Percentiles rank a stretch among this genome's conserved stretches.
These are phyloP conservation scores for Chinchilla lanigera DNA, from an alignment of 2,113 vertebrate species.

Conservation along the genomic window DNA sequence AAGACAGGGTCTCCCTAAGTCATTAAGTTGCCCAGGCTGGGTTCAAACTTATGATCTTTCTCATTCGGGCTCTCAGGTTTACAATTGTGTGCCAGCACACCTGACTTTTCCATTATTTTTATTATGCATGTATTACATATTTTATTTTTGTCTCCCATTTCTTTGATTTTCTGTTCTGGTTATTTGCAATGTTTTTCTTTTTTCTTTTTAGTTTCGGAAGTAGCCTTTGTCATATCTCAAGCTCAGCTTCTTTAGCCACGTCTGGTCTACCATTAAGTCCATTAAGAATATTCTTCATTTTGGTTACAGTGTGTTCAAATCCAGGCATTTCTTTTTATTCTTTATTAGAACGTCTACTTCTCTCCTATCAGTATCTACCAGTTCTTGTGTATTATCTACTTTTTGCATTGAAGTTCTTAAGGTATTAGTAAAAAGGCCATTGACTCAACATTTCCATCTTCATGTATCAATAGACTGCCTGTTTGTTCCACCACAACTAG, in stretches of 20 bases:
- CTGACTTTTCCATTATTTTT: neutral
- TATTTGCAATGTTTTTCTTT: neutral
- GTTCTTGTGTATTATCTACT: neutral
- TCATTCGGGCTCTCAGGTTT: neutral
- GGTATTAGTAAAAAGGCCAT: neutral
- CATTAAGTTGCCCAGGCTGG: neutral
- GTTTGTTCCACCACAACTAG: conserved; percentile 23
- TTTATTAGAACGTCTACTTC: neutral
- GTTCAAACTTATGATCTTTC: neutral
- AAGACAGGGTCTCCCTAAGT: neutral
- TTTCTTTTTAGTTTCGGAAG: neutral
- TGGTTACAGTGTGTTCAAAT: neutral
- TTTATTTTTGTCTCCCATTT: neutral
- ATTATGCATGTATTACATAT: neutral
- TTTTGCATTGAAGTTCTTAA: neutral
- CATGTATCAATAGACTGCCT: neutral
- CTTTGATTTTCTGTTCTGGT: neutral
- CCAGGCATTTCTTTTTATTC: neutral
- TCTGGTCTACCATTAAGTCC: neutral
- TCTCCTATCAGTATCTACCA: neutral
- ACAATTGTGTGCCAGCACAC: neutral
- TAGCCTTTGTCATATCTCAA: neutral
- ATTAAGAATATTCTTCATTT: neutral
- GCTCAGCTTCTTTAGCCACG: neutral
- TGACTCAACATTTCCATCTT: neutral